Conservation (phyloP, 2,113 vertebrate genomes). For the Sialia sialis region DNA sequence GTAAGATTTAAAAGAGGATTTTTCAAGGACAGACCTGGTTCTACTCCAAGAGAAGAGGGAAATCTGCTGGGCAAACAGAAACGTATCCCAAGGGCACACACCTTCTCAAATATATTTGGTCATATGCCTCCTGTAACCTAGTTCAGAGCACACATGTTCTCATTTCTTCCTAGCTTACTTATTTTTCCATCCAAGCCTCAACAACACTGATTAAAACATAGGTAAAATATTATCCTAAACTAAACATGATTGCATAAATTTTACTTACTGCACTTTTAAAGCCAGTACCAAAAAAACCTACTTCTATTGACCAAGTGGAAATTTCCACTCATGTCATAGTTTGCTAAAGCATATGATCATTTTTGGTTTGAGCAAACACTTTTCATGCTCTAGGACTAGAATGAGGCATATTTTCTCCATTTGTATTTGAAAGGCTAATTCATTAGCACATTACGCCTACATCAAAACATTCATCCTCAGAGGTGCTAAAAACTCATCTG, state of each 20-base stretch:
- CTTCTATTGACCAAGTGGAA: not conserved
- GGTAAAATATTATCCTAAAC: not conserved
- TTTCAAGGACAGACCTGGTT: not conserved
- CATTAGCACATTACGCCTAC: slow-evolving; percentile 60
- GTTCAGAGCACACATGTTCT: not conserved
- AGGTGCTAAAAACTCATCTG: slow-evolving; percentile 49
- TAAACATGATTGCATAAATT: not conserved
- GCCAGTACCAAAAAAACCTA: not conserved
- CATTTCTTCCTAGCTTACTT: not conserved
- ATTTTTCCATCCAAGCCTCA: not conserved
- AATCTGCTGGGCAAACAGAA: not conserved
- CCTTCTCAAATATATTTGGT: not conserved
- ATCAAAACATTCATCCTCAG: slow-evolving; percentile 34
- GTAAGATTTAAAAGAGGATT: not conserved
- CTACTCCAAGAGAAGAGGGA: not conserved
- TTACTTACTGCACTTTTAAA: not conserved
- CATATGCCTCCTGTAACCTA: not conserved
- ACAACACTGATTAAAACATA: not conserved
- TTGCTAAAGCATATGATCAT: not conserved
- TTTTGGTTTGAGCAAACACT: not conserved
- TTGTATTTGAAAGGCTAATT: slow-evolving; percentile 60
- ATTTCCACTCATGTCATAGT: not conserved
- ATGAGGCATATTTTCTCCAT: not conserved
- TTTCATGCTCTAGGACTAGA: not conserved
- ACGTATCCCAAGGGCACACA: not conserved